phyloP scores from a whole-genome alignment of 2,797 vertebrate species.

The Cyclopterus lumpus region DNA sequence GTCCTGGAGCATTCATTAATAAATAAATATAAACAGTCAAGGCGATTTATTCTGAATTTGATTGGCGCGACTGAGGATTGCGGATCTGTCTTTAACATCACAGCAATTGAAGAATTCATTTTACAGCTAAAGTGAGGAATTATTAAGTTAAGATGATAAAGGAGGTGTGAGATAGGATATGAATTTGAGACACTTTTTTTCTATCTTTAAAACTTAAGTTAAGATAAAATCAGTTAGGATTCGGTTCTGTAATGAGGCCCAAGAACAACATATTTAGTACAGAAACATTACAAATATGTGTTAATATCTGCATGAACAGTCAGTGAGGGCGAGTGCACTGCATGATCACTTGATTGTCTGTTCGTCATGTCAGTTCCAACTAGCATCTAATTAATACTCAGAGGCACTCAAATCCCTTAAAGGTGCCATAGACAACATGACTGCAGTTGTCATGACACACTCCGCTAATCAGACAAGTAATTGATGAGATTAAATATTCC shows the following conservation, averaged over 20 bases:
- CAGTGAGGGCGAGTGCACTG: constrained; percentile 2
- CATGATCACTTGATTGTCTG: neutral
- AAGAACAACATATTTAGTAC: neutral
- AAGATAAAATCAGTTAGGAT: neutral
- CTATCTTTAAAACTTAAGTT: neutral
- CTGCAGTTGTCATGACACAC: neutral
- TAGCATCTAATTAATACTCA: constrained; percentile 30
- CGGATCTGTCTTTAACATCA: no score
- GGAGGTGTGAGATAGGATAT: no score
- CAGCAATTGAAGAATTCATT: no score
- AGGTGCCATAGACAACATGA: constrained; percentile 1
- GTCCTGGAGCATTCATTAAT: neutral
- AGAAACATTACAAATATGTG: neutral
- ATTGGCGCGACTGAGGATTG: neutral
- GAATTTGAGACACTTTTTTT: no score
- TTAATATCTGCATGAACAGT: constrained; percentile 5
- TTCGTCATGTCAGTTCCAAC: constrained; percentile 13
- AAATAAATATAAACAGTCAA: neutral
- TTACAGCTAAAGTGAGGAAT: no score
- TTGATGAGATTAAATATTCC: neutral
- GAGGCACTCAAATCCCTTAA: neutral
- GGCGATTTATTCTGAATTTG: neutral
- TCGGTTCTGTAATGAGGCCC: neutral
- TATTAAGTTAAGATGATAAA: no score
- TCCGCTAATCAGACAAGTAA: neutral